These are phyloP conservation scores for Amazonetta brasiliensis DNA, from an alignment of 2,797 vertebrate species.

Conservation along the genomic window DNA sequence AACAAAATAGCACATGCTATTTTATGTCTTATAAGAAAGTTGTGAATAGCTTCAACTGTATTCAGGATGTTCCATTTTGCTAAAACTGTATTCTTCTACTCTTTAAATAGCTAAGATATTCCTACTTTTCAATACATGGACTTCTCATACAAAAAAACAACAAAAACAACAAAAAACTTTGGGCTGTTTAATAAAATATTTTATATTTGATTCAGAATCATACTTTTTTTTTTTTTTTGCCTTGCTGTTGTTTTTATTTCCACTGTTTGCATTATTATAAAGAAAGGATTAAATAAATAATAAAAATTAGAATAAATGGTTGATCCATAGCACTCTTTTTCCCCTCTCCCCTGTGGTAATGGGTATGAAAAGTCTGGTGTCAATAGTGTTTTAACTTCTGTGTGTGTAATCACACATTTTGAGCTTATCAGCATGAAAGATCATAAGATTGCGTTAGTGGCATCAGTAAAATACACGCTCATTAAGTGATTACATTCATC, in stretches of 20 bases:
- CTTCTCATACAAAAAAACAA: background rate
- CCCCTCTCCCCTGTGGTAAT: background rate
- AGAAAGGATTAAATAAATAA: background rate
- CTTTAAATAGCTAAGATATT: background rate
- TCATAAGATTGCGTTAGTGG: background rate
- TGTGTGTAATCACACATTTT: accelerated
- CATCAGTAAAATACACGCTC: background rate
- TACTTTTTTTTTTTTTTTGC: background rate
- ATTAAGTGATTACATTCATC: background rate
- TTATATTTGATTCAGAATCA: background rate
- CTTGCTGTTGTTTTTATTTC: background rate
- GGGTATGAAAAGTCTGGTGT: background rate
- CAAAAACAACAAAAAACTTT: background rate
- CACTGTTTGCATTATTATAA: background rate
- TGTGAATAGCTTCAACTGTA: background rate
- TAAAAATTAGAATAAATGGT: accelerated
- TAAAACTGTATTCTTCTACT: background rate
- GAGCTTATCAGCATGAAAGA: background rate
- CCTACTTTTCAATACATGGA: background rate
- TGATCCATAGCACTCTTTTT: background rate
- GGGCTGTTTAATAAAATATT: background rate
- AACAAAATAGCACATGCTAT: background rate
- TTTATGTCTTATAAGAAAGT: background rate
- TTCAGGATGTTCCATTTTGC: background rate
- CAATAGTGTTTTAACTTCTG: background rate